Evolutionary conservation across 1,140 invertebrate genomes (phyloP), one percentile per base, ranked within the genome.

Genomic region (Belonocnema kinseyi): DNA sequence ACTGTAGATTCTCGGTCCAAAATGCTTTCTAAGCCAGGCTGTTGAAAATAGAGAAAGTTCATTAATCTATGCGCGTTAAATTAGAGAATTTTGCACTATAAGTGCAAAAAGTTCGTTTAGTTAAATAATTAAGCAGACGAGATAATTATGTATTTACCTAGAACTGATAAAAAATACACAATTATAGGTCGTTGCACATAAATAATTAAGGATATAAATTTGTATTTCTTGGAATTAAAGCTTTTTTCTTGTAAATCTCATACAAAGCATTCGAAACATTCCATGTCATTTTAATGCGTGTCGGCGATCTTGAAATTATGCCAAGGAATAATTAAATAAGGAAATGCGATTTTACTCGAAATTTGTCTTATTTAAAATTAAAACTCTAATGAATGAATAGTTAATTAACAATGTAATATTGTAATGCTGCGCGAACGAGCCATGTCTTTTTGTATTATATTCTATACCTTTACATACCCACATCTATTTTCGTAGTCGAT

Each of bases 401-500:
- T 66, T 66, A 6, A 66, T 40, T 66, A 33, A 46, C 33, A 33
- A 11, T 46, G 40, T 66, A 66, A 66, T 66, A 26, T 40, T 66
- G 26, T 66, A 66, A 66, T 66, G 61, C 26, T 66, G 61, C 61
- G 61, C 33, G 61, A 66, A 46, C 61, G 61, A 46, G 61, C 61
- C 61, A 66, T 66, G 61, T 46, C 61, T 46, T 33, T 66, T 66
- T 66, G 13, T 66, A 66, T 66, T 66, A 66, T 46, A 66, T 66
- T 66, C 33, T 40, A 66, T 40, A 66, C 61, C 61, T 66, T 66
- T 66, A 66, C 61, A 66, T 40, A 66, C 21, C 26, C 26, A n/a
- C 26, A 14, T 66, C 61, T 66, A 66, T 21, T 40, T 66, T 40
- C 61, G 33, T 40, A 40, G 21, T 33, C 5, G 16, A 66, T n/a